Base-by-base conservation (phyloP, 1,140 invertebrate genomes). In the Cydia splendana region DNA sequence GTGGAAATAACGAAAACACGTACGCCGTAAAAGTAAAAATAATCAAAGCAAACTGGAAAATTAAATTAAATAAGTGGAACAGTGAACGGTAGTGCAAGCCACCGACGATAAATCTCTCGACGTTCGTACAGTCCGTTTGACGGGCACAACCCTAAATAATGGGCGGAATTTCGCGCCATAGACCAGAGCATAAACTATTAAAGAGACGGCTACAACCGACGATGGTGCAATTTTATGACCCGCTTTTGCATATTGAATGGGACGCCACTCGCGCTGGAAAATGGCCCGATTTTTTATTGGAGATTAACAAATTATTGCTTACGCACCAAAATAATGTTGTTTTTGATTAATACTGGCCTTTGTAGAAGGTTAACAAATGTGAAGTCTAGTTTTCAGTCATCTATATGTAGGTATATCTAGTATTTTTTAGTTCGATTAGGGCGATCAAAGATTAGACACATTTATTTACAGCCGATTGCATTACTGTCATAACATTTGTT, bases 171-270 rank as follows among this genome's bases (percentile, higher is more conserved):
- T 81, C 77, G 80, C 77, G 78, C 79, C 80, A 85, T 84, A 81
- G 81, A 83, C 78, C 79, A 80, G 65, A 78, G 74, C 80, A 78
- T 82, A 82, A 82, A 84, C 84, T 85, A 82, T 85, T 80, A 84
- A 82, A 80, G 79, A 82, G 80, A 78, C 80, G 74, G 78, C 73
- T 77, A 82, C 75, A 65, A 79, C 28, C 77, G 77, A 74, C 79
- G 75, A 79, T 75, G 76, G 65, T 78, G 77, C 75, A 75, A 76
- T 80, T 82, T 82, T 82, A 82, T 82, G 79, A 78, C 76, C 76
- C 65, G 75, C 77, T 77, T 81, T 80, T 82, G 77, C 80, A 82
- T 80, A 82, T 80, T 79, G 78, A 77, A 81, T 78, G 78, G 77
- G 57, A 65, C 74, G 69, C 78, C 78, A 78, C 76, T 74, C 53